A percentile compares a stretch with the other conserved stretches of the same genome.
Evolutionary conservation across 2,113 vertebrate species (phyloP).

Genomic region (Prochilodus magdalenae): DNA sequence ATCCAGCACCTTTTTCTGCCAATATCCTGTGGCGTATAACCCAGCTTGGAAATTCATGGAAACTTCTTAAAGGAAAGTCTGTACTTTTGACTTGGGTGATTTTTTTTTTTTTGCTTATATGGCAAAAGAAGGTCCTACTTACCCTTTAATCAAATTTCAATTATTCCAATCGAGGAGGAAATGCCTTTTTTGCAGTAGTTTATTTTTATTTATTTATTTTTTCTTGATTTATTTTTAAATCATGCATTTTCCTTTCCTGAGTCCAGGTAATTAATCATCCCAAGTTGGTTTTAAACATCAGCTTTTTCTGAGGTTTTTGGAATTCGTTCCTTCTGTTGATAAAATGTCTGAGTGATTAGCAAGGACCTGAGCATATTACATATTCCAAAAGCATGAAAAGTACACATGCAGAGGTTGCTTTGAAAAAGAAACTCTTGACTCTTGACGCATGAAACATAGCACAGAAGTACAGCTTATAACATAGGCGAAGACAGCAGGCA

Average conservation of each 20-base stretch:
- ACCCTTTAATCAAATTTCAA: constrained; percentile 79
- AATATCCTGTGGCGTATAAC: constrained; percentile 74
- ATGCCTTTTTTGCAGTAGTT: constrained; percentile 64
- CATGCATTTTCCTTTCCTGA: constrained; percentile 70
- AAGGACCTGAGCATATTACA: constrained; percentile 73
- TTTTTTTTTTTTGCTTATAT: constrained; percentile 69
- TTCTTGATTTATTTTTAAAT: constrained; percentile 60
- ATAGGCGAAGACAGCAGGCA: constrained; percentile 55
- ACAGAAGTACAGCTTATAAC: constrained; percentile 62
- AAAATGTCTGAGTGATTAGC: constrained; percentile 74
- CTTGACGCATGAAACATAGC: constrained; percentile 71
- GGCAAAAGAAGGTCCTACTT: constrained; percentile 67
- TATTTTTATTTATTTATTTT: constrained; percentile 19
- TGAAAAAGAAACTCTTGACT: constrained; percentile 64
- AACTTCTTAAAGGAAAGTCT: constrained; percentile 65
- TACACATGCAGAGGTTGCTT: constrained; percentile 73
- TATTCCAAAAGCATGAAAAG: constrained; percentile 74
- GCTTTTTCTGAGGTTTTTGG: constrained; percentile 46
- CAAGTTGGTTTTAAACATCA: constrained; percentile 78
- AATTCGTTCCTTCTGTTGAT: constrained; percentile 70
- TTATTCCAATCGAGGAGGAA: constrained; percentile 71
- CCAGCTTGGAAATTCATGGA: constrained; percentile 67
- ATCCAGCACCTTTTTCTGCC: neutral
- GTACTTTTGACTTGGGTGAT: constrained; percentile 63
- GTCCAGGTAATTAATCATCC: constrained; percentile 78